Evolutionary conservation across 1,140 invertebrate genomes (phyloP).

Genomic region (Leptonema lineaticorne): DNA sequence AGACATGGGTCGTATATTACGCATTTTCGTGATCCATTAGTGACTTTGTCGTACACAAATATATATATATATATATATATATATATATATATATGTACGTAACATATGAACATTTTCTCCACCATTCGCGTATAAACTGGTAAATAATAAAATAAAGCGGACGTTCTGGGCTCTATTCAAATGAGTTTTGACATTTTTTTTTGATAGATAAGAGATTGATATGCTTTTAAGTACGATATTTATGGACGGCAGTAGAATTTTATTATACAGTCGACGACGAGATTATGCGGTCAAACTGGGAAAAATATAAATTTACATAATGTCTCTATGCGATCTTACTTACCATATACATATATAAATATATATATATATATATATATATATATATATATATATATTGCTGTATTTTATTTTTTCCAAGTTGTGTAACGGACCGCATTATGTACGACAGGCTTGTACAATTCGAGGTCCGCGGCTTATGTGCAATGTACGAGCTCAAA

Average conservation of each 20-base stretch:
- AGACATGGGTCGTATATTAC: too few species aligned
- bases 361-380: too few species aligned
- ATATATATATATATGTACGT: not conserved
- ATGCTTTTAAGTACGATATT: constrained; percentile 21
- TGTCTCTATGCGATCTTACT: constrained; percentile 21
- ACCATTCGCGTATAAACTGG: too few species aligned
- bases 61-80: too few species aligned
- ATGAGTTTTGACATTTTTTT: constrained; percentile 15
- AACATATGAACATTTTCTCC: not conserved
- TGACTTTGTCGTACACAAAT: not conserved
- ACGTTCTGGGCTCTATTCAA: not conserved
- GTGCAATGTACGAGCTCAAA: too few species aligned
- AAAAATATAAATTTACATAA: constrained; percentile 13
- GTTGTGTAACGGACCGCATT: too few species aligned
- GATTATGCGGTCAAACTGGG: constrained; percentile 20
- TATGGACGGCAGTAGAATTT: constrained; percentile 21
- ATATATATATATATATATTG: too few species aligned
- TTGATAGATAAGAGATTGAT: constrained; percentile 22
- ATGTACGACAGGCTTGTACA: too few species aligned
- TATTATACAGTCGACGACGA: constrained; percentile 5
- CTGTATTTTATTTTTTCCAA: too few species aligned
- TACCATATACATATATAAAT: too few species aligned
- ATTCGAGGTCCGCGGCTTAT: too few species aligned
- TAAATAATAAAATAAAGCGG: too few species aligned
- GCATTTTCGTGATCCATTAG: not conserved